Conservation (phyloP, 2,888 invertebrate genomes). For the Heliconius erato region DNA sequence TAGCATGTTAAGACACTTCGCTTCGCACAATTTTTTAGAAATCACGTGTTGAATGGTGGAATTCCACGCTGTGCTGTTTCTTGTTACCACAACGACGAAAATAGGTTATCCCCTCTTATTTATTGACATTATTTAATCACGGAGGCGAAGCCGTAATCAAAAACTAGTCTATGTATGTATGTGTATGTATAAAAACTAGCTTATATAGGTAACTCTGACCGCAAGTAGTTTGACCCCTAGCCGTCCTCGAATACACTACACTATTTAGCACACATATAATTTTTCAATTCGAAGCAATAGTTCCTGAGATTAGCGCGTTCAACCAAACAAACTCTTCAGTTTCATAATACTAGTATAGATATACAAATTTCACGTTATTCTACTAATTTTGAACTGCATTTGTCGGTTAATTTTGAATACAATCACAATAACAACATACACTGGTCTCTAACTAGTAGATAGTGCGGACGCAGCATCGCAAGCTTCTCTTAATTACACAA, state of each 20-base stretch:
- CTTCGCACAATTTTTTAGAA: neutral
- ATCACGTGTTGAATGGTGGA: neutral
- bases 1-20: neutral
- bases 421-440: constrained; percentile 6
- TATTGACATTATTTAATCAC: too few relatives aligned
- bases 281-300: too few relatives aligned
- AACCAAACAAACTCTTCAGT: too few relatives aligned
- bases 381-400: neutral
- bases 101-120: neutral
- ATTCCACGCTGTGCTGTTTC: neutral
- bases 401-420: constrained; percentile 10
- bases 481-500: constrained; percentile 52
- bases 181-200: too few relatives aligned
- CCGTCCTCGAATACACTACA: too few relatives aligned
- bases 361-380: neutral
- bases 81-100: neutral
- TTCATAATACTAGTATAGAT: neutral
- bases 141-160: too few relatives aligned
- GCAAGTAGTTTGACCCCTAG: too few relatives aligned
- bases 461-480: constrained; percentile 50
- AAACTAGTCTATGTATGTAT: too few relatives aligned
- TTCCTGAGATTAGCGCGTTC: too few relatives aligned
- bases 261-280: too few relatives aligned
- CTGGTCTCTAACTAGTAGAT: constrained; percentile 29
- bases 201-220: too few relatives aligned